A percentile compares a stretch with the other conserved stretches of the same genome.
Evolutionary conservation across 1,140 invertebrate species (phyloP).

Genomic region (Macrostomum lignano): DNA sequence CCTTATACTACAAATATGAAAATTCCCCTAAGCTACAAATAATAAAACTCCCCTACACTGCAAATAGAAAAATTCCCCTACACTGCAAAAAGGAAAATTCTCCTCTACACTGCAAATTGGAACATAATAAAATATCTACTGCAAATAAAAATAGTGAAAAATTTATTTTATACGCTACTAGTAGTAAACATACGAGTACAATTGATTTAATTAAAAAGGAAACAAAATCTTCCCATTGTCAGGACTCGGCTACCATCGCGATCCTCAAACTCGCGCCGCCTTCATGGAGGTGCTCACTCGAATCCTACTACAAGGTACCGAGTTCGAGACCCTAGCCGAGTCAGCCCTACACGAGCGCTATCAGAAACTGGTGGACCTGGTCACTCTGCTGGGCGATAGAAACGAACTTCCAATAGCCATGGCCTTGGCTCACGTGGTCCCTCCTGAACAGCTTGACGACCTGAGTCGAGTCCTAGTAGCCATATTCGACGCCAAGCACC

Average conservation of each 20-base stretch:
- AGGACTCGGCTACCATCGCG: slow-evolving; percentile 75
- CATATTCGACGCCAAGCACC: slow-evolving; percentile 78
- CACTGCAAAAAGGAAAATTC: too few relatives aligned
- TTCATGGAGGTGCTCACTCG: slow-evolving; percentile 91
- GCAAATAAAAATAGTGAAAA: too few relatives aligned
- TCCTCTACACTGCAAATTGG: too few relatives aligned
- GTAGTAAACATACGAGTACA: too few relatives aligned
- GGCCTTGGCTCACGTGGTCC: slow-evolving; percentile 78
- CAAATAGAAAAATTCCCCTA: too few relatives aligned
- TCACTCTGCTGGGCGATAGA: slow-evolving; percentile 72
- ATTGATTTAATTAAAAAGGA: too few relatives aligned
- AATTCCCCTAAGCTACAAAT: too few relatives aligned
- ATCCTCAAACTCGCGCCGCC: slow-evolving; percentile 73
- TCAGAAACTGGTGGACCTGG: slow-evolving; percentile 73
- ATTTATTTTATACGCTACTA: too few relatives aligned
- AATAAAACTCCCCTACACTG: too few relatives aligned
- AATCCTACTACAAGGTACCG: slow-evolving; percentile 83
- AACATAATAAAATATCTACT: too few relatives aligned
- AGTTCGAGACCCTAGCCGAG: slow-evolving; percentile 85
- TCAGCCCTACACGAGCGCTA: slow-evolving; percentile 72
- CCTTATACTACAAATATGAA: too few relatives aligned
- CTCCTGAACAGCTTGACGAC: slow-evolving; percentile 74
- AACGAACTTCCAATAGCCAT: slow-evolving; percentile 86
- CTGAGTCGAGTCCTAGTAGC: slow-evolving; percentile 77
- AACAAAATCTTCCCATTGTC: too few relatives aligned